These are phyloP conservation scores for Coelinius sp. DNA, from an alignment of 2,888 invertebrate genomes.

Conservation along the genomic window DNA sequence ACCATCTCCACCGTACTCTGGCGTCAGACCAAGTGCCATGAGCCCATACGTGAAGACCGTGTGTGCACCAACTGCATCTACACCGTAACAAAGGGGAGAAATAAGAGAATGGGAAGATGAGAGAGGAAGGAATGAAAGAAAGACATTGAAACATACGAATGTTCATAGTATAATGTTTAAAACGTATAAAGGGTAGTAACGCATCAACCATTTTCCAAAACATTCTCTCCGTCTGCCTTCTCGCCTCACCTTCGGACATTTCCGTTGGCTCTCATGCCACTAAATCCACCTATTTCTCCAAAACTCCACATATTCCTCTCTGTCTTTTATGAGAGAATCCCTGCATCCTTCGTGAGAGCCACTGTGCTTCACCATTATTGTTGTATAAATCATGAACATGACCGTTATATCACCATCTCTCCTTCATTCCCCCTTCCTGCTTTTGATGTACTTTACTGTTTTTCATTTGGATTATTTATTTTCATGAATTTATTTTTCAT, in stretches of 20 bases:
- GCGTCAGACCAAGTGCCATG: slow-evolving; percentile 65
- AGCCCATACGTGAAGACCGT: slow-evolving; percentile 32
- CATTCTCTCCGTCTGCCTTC: background rate
- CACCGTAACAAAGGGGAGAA: background rate
- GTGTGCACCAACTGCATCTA: slow-evolving; percentile 16
- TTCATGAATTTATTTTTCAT: background rate
- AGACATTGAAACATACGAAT: background rate
- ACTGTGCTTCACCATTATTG: slow-evolving; percentile 35
- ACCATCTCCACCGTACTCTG: slow-evolving; percentile 61
- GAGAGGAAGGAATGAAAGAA: background rate
- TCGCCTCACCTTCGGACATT: background rate
- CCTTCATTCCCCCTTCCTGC: background rate
- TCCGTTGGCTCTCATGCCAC: background rate
- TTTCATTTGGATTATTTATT: slow-evolving; percentile 5
- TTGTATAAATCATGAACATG: slow-evolving; percentile 42
- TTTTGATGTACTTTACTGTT: background rate
- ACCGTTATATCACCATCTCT: background rate
- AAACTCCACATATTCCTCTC: background rate
- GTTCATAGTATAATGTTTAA: no score
- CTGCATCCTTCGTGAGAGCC: background rate
- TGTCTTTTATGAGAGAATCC: background rate
- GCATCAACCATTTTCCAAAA: background rate
- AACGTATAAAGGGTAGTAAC: background rate
- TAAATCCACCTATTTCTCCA: background rate
- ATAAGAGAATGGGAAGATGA: slow-evolving; percentile 9